Evolutionary conservation across 2,888 invertebrate genomes (phyloP), one percentile per base, ranked within the genome.

Genomic region (Agrochola lota): DNA sequence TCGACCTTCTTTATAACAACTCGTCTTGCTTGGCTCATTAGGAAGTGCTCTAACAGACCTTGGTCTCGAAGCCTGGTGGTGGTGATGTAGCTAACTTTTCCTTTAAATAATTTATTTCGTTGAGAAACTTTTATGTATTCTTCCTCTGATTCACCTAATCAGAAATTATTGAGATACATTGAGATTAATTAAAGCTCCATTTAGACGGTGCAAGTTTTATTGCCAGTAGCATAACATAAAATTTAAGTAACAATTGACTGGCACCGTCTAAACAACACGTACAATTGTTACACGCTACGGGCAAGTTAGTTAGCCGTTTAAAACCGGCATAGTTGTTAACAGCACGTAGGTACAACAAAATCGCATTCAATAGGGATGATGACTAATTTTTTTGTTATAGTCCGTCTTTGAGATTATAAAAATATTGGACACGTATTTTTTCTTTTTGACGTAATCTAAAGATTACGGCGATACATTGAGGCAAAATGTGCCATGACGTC

Each of bases 1-100:
- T 35, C 81, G 49, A 77, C 80, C n/a, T 84, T 82, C 74, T 70
- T 67, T 83, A 72, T 57, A 76, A 20, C 55, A 71, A 72, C 68
- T 77, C 20, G 71, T 66, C 70, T 52, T 60, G 49, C 23, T 40
- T 30, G 20, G 35, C 71, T 84, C 85, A 64, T 84, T 80, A 84
- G 49, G 76, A 71, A 68, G 62, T 62, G 43, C 49, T 52, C 43
- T 76, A 49, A 68, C 67, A 68, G 62, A 17, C 8, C 46, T 77
- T 62, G 57, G 35, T 23, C 52, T 46, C 46, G 46, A n/a, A 35
- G 35, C 52, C 52, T n/a, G n/a, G n/a, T n/a, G n/a, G n/a, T n/a
- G n/a, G 20, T 43, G 23, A 7, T 49, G 30, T 15, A 35, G 9
- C 52, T 46, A 40, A 7, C 20, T 17, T 30, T 60, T 79, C n/a